A percentile compares a stretch with the other conserved stretches of the same genome.
Evolutionary conservation across 2,113 vertebrate genomes (phyloP).

Genomic region (Silurus meridionalis): DNA sequence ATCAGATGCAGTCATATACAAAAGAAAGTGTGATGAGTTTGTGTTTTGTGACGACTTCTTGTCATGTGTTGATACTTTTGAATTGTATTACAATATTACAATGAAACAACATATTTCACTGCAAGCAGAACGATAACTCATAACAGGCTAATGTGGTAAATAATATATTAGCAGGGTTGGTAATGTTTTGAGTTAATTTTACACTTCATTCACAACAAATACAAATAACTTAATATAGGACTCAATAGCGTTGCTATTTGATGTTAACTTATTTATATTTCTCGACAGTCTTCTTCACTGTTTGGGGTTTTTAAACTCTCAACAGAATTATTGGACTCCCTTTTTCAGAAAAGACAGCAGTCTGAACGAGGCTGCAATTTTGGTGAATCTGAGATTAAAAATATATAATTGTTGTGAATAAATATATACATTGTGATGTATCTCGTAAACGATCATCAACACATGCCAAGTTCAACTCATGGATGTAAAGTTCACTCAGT

Average conservation of each 20-base stretch:
- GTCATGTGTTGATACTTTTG: conserved; percentile 37
- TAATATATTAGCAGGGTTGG: background rate
- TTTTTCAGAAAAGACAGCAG: background rate
- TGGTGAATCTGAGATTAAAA: background rate
- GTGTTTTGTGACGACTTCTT: background rate
- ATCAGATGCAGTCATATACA: background rate
- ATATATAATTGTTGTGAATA: background rate
- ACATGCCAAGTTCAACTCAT: background rate
- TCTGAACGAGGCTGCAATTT: background rate
- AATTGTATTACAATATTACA: background rate
- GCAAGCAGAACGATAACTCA: background rate
- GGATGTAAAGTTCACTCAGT: conserved; percentile 60
- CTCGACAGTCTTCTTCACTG: background rate
- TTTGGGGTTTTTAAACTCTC: background rate
- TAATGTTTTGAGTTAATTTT: background rate
- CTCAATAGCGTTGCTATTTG: background rate
- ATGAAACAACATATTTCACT: background rate
- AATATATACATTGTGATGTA: background rate
- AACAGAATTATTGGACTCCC: background rate
- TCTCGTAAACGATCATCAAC: background rate
- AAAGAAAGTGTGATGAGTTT: background rate
- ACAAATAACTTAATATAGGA: background rate
- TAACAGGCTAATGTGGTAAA: background rate
- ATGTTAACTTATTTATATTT: background rate
- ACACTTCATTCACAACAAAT: background rate